These are phyloP conservation scores for Geopemphigus sp. DNA, from an alignment of 1,140 invertebrate genomes.

Conservation along the genomic window DNA sequence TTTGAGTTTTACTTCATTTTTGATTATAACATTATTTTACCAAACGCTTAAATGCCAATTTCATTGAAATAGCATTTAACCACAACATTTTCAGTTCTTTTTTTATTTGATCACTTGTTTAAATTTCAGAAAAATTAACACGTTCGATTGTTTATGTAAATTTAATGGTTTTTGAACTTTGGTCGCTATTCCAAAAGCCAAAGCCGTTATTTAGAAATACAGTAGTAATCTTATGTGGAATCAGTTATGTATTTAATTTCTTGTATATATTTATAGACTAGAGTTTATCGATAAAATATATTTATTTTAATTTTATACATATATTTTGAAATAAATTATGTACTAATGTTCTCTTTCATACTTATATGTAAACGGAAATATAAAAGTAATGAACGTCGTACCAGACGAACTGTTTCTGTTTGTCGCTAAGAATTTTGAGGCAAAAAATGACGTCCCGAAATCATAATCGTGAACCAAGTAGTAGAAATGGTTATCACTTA, in stretches of 20 bases:
- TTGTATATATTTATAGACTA: conserved; percentile 29
- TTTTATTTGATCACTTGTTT: conserved; percentile 29
- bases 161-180: background rate
- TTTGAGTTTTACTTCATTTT: background rate
- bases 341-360: conserved; percentile 25
- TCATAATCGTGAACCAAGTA: too few relatives aligned
- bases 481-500: too few relatives aligned
- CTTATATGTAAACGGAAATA: conserved; percentile 11
- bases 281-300: conserved; percentile 7
- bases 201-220: conserved; percentile 6
- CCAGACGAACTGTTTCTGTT: too few relatives aligned
- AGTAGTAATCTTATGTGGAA: conserved; percentile 5
- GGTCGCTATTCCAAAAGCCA: background rate
- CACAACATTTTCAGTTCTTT: background rate
- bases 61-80: background rate
- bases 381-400: background rate
- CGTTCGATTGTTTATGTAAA: conserved; percentile 12
- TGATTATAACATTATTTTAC: background rate
- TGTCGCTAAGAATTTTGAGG: too few relatives aligned
- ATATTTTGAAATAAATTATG: conserved; percentile 30
- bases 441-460: too few relatives aligned
- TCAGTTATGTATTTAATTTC: conserved; percentile 14
- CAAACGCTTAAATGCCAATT: background rate
- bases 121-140: conserved; percentile 10
- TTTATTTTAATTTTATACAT: conserved; percentile 41